Conservation (phyloP, 2,888 invertebrate species). For the Candidula unifasciata region DNA sequence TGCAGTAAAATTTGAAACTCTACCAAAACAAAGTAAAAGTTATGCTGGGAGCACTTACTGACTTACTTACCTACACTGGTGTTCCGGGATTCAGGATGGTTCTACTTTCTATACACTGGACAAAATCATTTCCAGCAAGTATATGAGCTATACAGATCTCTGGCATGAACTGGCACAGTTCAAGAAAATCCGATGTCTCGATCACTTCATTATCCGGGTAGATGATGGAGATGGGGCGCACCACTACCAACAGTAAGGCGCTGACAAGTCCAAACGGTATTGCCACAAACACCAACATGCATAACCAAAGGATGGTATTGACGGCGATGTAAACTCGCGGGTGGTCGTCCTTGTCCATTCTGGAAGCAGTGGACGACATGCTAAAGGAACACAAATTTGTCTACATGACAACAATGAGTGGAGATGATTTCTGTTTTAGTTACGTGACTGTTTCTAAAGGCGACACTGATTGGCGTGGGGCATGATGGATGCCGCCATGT, state of each 20-base stretch:
- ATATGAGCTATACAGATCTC: conserved; percentile 40
- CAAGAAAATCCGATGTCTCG: conserved; percentile 29
- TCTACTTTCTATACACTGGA: conserved; percentile 1
- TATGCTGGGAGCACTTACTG: too few relatives aligned
- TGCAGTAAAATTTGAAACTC: too few relatives aligned
- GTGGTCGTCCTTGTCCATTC: conserved; percentile 38
- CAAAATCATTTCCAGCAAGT: conserved; percentile 24
- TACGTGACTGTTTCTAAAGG: too few relatives aligned
- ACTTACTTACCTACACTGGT: conserved; percentile 11
- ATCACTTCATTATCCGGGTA: background rate
- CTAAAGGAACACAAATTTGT: too few relatives aligned
- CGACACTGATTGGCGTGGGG: too few relatives aligned
- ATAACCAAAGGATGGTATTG: conserved; percentile 39
- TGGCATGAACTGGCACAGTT: conserved; percentile 44
- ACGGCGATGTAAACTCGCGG: conserved; percentile 9
- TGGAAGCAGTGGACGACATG: conserved; percentile 16
- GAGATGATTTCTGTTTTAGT: too few relatives aligned
- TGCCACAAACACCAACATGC: conserved; percentile 38
- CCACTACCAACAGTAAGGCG: conserved; percentile 19
- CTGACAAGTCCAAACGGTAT: conserved; percentile 42
- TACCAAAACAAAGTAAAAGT: too few relatives aligned
- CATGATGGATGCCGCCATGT: too few relatives aligned
- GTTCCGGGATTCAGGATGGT: conserved; percentile 3
- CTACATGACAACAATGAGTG: too few relatives aligned
- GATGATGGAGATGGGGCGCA: conserved; percentile 28